Percentiles rank a stretch among this genome's conserved stretches.
phyloP scores from a whole-genome alignment of 2,113 vertebrate genomes.

The Pterocles burchelli region DNA sequence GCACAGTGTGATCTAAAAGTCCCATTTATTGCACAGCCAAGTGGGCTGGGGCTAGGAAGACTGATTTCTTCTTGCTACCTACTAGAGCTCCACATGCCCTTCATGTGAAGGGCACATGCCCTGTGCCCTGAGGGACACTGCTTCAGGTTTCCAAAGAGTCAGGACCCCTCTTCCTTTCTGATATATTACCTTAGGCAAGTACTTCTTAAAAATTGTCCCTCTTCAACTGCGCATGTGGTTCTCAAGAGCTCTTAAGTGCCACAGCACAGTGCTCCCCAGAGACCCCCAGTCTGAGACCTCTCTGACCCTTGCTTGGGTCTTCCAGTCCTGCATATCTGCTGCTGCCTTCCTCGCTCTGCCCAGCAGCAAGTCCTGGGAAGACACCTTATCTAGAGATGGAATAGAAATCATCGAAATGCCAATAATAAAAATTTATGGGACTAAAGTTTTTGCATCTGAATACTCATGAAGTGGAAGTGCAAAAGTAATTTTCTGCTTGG shows the following conservation, averaged over 20 bases:
- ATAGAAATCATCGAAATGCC: not conserved
- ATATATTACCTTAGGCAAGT: not conserved
- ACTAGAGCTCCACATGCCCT: not conserved
- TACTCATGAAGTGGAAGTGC: not conserved
- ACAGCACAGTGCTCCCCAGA: accelerated
- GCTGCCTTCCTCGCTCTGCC: not conserved
- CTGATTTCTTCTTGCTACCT: not conserved
- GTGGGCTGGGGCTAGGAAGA: not conserved
- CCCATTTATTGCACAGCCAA: not conserved
- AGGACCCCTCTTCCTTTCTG: not conserved
- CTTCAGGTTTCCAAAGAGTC: not conserved
- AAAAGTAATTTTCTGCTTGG: not conserved
- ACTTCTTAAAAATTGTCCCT: not conserved
- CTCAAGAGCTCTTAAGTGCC: not conserved
- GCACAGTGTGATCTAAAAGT: not conserved
- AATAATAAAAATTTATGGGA: not conserved
- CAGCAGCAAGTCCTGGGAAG: not conserved
- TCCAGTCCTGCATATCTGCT: not conserved
- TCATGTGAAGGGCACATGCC: not conserved
- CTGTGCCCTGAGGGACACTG: not conserved
- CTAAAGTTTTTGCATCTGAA: not conserved
- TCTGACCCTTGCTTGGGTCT: not conserved
- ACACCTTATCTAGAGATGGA: not conserved
- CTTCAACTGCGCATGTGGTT: not conserved
- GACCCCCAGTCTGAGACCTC: not conserved